Conservation (phyloP, 2,113 vertebrate genomes). For the Ameiurus melas region DNA sequence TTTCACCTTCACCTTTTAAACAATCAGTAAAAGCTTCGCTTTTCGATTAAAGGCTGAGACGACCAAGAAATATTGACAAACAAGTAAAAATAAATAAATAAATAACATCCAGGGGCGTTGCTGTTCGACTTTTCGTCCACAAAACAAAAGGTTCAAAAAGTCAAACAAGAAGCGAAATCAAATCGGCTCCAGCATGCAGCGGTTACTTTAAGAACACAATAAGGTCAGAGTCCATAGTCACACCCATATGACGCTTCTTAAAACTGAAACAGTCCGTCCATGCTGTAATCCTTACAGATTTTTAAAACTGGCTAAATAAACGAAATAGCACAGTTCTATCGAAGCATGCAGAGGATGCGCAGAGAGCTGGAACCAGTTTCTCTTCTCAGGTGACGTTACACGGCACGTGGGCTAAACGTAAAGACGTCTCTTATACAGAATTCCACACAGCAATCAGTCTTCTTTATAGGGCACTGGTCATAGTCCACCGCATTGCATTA, state of each 20-base stretch:
- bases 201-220: constrained; percentile 25
- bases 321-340: background rate
- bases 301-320: background rate
- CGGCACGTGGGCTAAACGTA: background rate
- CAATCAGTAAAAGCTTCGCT: no score
- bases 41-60: background rate
- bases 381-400: constrained; percentile 9
- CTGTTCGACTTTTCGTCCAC: background rate
- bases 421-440: background rate
- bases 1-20: constrained; percentile 24
- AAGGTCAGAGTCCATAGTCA: constrained; percentile 35
- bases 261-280: background rate
- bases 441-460: background rate
- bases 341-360: background rate
- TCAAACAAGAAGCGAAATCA: constrained; percentile 3
- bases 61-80: background rate
- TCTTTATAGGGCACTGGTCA: background rate
- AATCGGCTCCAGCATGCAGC: background rate
- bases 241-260: constrained; percentile 23
- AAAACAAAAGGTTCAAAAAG: background rate
- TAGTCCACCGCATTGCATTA: background rate
- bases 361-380: background rate
- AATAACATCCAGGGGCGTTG: background rate
- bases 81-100: background rate
- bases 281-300: background rate